Base-by-base conservation (phyloP, 2,797 vertebrate species). In the Pygocentrus nattereri region DNA sequence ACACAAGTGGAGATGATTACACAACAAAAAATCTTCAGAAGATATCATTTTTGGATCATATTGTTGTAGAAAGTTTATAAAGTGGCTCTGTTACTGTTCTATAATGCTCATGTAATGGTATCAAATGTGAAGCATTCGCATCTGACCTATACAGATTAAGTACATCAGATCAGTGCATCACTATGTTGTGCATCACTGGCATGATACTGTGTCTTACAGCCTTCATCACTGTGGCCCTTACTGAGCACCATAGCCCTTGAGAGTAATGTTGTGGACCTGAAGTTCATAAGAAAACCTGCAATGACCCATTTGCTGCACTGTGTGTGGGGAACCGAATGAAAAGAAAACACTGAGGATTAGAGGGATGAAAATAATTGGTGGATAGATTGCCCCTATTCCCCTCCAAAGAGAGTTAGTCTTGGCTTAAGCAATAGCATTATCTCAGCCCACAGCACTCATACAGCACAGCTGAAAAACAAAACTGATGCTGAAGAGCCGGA, bases 221-320 rank as follows among this genome's bases (percentile, higher is more conserved):
- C 61, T 62, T 71, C n/a, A 64, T 54, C 31, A 73, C 15, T 23
- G 50, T 65, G 71, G 69, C 16, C 27, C 31, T 59, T 25, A 6
- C 5, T 30, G 50, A 19, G 25, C 31, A 15, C 12, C n/a, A n/a
- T n/a, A n/a, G 23, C 68, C 21, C 23, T 15, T 16, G 44, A 59
- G 19, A 41, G 10, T 58, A 73, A 69, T 49, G 52, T 38, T n/a
- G 6, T 61, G 67, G 25, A 31, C 71, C 61, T 27, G 44, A 38
- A n/a, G 19, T 62, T 12, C 15, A 52, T 65, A 38, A 65, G 34
- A 31, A 72, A 80, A 56, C 50, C 52, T 59, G 21, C 75, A 61
- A 50, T 52, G 54, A 70, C n/a, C 23, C 31, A 79, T 69, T 81
- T 81, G 62, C 62, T 75, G 64, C 72, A 27, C 31, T 44, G 72